Conservation (phyloP, 2,888 invertebrate species). For the Acleris emargana region DNA sequence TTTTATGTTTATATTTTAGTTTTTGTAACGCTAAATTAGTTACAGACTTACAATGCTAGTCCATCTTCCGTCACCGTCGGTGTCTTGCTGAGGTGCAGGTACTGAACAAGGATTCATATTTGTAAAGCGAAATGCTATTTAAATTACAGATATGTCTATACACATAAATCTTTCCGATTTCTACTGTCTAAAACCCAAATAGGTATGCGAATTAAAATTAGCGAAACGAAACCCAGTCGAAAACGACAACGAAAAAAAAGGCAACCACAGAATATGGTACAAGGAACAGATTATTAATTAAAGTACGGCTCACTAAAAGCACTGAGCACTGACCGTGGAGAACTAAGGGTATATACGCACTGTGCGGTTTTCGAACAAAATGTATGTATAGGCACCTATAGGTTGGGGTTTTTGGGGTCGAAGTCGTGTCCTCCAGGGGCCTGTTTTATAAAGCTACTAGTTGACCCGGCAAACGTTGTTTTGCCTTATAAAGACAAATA, state of each 20-base stretch:
- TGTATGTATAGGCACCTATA: too few species aligned
- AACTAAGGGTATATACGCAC: too few species aligned
- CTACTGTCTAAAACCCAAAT: conserved; percentile 15
- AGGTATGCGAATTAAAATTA: conserved; percentile 22
- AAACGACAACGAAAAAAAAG: conserved; percentile 36
- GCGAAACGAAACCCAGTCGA: conserved; percentile 31
- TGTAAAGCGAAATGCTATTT: conserved; percentile 2
- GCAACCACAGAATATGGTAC: conserved; percentile 15
- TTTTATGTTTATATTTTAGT: too few species aligned
- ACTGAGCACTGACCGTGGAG: too few species aligned
- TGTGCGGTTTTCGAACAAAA: too few species aligned
- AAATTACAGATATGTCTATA: conserved; percentile 2
- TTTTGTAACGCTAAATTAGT: background rate
- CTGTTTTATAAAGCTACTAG: too few species aligned
- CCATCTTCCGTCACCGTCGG: conserved; percentile 94
- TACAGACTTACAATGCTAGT: conserved; percentile 85
- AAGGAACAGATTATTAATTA: too few species aligned
- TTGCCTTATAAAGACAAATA: too few species aligned
- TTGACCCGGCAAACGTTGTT: too few species aligned
- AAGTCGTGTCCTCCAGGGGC: too few species aligned
- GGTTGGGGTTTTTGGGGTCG: too few species aligned
- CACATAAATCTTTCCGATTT: conserved; percentile 16
- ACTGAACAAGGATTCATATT: conserved; percentile 89
- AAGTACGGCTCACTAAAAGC: too few species aligned
- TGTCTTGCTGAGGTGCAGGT: conserved; percentile 88